These are phyloP conservation scores for Parapsyche elsis DNA, from an alignment of 1,140 invertebrate species.

Conservation along the genomic window DNA sequence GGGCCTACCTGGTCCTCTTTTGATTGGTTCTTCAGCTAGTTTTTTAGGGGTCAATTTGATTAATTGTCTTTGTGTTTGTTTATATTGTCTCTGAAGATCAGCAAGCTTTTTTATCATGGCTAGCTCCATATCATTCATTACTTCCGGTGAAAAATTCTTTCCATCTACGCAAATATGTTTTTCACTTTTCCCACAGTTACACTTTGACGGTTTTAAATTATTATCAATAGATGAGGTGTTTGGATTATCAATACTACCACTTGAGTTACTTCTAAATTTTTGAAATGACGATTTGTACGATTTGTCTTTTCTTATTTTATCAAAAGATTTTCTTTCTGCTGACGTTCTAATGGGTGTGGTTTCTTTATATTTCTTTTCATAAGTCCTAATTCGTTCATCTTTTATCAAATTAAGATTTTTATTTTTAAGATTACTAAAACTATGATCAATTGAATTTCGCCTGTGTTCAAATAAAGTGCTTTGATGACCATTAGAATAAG, in stretches of 20 bases:
- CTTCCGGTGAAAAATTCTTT: conserved; percentile 60
- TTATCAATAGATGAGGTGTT: conserved; percentile 39
- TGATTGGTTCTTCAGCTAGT: conserved; percentile 59
- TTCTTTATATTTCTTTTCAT: conserved; percentile 5
- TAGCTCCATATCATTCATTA: conserved; percentile 77
- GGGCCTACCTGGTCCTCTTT: conserved; percentile 62
- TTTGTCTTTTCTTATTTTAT: conserved; percentile 8
- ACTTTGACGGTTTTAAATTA: conserved; percentile 37
- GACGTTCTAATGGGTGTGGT: conserved; percentile 30
- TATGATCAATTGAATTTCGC: conserved; percentile 29
- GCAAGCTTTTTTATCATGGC: conserved; percentile 83
- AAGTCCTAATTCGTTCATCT: not conserved
- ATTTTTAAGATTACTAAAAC: not conserved
- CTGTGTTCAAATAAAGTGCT: conserved; percentile 23
- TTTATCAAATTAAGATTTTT: not conserved
- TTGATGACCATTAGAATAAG: not conserved
- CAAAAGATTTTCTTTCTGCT: conserved; percentile 54
- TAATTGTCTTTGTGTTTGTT: conserved; percentile 84
- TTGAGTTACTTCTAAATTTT: conserved; percentile 39
- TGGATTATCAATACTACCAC: conserved; percentile 7
- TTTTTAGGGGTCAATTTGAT: conserved; percentile 74
- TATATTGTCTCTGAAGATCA: conserved; percentile 83
- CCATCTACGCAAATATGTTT: not conserved
- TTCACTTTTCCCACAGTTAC: conserved; percentile 43
- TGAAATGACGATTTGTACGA: not conserved